Base-by-base conservation (phyloP, 2,113 vertebrate species). In the Struthidea cinerea region DNA sequence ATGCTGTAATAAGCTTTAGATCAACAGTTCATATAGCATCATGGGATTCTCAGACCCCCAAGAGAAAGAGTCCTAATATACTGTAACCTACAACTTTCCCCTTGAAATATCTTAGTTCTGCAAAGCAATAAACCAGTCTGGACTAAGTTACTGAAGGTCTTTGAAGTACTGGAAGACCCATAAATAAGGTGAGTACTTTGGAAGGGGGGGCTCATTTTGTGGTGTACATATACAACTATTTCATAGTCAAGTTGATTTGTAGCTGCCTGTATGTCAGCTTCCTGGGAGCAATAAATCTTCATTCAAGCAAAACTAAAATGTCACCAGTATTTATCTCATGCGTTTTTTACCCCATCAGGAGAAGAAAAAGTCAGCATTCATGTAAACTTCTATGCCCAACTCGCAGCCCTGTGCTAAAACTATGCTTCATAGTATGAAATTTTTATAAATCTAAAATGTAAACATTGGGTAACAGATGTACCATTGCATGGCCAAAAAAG, bases 171-270 rank as follows among this genome's bases (percentile, higher is more conserved):
- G 96, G 97, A 98, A 97, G 97, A 98, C 97, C 98, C 98, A 98
- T 99, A 99, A 99, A 99, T 99, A 99, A 99, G 98, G 98, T 96
- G 97, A 98, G 98, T 98, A 98, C 98, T 98, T 99, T 98, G 98
- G 98, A 98, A 98, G 98, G 97, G 98, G 98, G 98, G 96, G 96
- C 96, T 96, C 71, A 91, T 98, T 98, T 97, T 97, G 98, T 97
- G 97, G 97, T 98, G 93, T 98, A 98, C 96, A 93, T 97, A 96
- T 95, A 97, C 98, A 98, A 98, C 98, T 98, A 97, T 98, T 98
- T 99, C 98, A 98, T 97, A 98, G 98, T 98, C 97, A 97, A 75
- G 19, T 96, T 99, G 99, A 99, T 99, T 99, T 99, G 98, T 98
- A 96, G 98, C 96, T 94, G 95, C 98, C 97, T 98, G 98, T 98